Base-by-base conservation (phyloP, 2,113 vertebrate genomes). In the Sminthopsis crassicaudata region DNA sequence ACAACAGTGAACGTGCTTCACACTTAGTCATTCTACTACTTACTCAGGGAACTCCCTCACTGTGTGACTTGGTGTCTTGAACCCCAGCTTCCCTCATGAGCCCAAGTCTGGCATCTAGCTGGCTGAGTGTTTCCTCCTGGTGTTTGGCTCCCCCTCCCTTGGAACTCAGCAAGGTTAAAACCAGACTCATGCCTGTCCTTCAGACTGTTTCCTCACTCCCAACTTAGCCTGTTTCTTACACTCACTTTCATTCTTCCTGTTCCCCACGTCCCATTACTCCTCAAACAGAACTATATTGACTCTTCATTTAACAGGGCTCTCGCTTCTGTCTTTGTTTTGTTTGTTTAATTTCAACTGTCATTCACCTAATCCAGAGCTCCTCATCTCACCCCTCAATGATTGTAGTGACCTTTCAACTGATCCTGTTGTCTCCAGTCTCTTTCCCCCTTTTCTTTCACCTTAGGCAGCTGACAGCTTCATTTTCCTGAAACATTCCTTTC, bases 11-110 rank as follows among this genome's bases (percentile, higher is more conserved):
- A 67, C 3, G 30, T 14, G 30, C 36, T 19, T 91, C 46, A 26
- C 94, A 50, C 46, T 88, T 92, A 46, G 26, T 91, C 50, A 60
- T 25, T 54, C 16, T 55, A 0, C 54, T 90, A 23, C 22, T 93
- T 92, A 8, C 55, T 94, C 48, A 93, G 96, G 67, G 94, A 94
- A 54, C 8, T 88, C 50, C 46, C n/a, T 53, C 24, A 10, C 91
- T 91, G 10, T 84, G 53, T 84, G 91, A 91, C 26, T 94, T 30
- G 46, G 8, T 50, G 3, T 53, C 52, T 91, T 88, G 92, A 2
- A 27, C 46, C 55, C 93, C n/a, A 0, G 54, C 27, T 36, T 94
- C 92, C 60, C 84, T 50, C 48, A 10, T 91, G 90, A 94, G 53
- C 6, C 16, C 53, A 51, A 90, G 19, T 53, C 46, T 95, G 5